phyloP scores from a whole-genome alignment of 2,888 invertebrate genomes.

The Galeopsomyia nigrocyanea region DNA sequence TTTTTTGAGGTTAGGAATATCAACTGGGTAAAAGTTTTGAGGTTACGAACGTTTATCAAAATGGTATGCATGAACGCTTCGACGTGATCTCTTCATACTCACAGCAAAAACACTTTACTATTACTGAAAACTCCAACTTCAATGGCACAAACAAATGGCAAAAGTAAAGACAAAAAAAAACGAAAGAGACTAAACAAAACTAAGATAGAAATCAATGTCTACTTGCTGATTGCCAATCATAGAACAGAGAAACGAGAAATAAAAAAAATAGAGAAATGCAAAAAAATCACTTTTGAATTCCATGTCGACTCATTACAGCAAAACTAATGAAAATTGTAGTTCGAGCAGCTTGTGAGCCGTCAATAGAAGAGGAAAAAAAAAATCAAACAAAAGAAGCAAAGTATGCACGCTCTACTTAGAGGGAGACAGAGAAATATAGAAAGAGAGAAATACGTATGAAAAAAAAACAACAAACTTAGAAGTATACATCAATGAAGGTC shows the following conservation, averaged over 20 bases:
- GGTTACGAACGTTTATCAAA: no score
- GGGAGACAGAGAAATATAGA: constrained; percentile 31
- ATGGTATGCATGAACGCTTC: constrained; percentile 17
- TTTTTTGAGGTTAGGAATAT: not conserved
- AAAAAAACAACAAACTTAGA: constrained; percentile 33
- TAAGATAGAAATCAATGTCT: constrained; percentile 24
- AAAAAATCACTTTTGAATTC: constrained; percentile 5
- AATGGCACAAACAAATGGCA: constrained; percentile 49
- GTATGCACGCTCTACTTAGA: constrained; percentile 58
- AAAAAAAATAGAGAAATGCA: no score
- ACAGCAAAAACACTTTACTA: constrained; percentile 38
- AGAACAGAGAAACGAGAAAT: constrained; percentile 34
- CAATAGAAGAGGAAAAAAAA: constrained; percentile 8
- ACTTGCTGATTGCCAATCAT: constrained; percentile 45
- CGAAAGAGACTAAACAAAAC: constrained; percentile 44
- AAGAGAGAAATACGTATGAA: constrained; percentile 8
- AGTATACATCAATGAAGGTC: constrained; percentile 42
- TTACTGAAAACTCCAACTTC: constrained; percentile 40
- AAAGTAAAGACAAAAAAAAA: constrained; percentile 45
- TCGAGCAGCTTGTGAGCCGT: no score
- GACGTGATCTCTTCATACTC: constrained; percentile 29
- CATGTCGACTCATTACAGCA: constrained; percentile 30
- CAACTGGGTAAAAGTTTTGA: no score
- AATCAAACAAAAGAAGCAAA: constrained; percentile 44
- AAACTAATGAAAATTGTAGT: not conserved